Conservation (phyloP, 2,113 vertebrate species). For the Malurus melanocephalus region DNA sequence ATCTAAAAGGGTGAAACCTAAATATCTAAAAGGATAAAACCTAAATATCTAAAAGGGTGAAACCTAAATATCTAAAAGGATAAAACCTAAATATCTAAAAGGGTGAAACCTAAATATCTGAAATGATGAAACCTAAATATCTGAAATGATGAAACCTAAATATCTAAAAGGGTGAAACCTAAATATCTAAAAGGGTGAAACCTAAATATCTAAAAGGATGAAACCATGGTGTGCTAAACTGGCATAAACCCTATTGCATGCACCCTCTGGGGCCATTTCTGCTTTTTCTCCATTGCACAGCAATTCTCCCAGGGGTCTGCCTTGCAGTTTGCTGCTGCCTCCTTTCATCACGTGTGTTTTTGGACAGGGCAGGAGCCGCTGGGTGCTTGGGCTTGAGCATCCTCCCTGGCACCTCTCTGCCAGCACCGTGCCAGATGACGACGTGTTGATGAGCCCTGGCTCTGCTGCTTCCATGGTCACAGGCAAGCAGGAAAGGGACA, state of each 20-base stretch:
- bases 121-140: neutral
- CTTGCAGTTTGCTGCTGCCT: neutral
- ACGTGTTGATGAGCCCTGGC: neutral
- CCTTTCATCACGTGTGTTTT: neutral
- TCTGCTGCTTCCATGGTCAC: neutral
- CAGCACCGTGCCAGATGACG: accelerated
- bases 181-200: neutral
- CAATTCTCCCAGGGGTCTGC: neutral
- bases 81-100: neutral
- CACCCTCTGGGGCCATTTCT: neutral
- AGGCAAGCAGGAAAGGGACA: neutral
- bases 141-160: neutral
- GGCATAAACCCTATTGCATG: neutral
- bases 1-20: too few relatives aligned
- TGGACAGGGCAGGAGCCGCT: accelerated
- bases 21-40: neutral
- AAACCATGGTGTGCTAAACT: neutral
- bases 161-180: neutral
- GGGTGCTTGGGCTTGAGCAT: neutral
- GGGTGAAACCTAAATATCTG: neutral
- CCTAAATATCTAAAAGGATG: neutral
- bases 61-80: neutral
- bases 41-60: neutral
- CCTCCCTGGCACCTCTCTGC: neutral
- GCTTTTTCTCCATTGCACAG: neutral